Percentiles rank a stretch among this genome's conserved stretches.
These are phyloP conservation scores for Microplitis deprimator DNA, from an alignment of 2,888 invertebrate species.

Conservation along the genomic window DNA sequence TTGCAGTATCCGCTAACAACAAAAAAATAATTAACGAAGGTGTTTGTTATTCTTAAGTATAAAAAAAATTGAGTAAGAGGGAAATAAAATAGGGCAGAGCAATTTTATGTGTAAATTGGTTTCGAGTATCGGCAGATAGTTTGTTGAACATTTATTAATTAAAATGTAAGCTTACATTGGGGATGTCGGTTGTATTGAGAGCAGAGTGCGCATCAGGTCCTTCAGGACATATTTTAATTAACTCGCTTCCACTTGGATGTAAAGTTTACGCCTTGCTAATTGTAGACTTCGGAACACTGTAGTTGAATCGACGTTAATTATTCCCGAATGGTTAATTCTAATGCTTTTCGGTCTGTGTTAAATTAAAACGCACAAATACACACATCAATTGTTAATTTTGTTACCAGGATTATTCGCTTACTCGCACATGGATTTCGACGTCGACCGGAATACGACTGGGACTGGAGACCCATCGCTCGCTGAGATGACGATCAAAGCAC, in stretches of 20 bases:
- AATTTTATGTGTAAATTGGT: not conserved
- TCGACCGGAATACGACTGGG: slow-evolving; percentile 79
- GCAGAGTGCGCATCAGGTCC: not conserved
- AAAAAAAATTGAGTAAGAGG: not conserved
- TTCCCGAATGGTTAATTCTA: not conserved
- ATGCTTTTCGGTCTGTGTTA: not conserved
- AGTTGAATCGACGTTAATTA: slow-evolving; percentile 3
- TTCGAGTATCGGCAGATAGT: not conserved
- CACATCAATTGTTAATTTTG: not conserved
- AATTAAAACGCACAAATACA: slow-evolving; percentile 16
- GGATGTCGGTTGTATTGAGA: not conserved
- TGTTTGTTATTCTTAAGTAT: not conserved
- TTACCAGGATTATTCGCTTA: slow-evolving; percentile 81
- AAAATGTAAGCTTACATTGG: not conserved
- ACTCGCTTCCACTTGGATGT: slow-evolving; percentile 5
- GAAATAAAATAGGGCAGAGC: not conserved
- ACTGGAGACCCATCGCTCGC: slow-evolving; percentile 82
- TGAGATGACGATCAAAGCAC: slow-evolving; percentile 83
- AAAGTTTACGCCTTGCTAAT: slow-evolving; percentile 16
- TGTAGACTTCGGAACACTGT: slow-evolving; percentile 8
- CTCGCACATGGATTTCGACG: slow-evolving; percentile 86
- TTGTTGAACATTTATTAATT: not conserved
- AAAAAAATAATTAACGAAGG: not conserved
- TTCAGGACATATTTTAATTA: slow-evolving; percentile 15
- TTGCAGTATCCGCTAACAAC: not conserved